Evolutionary conservation across 2,888 invertebrate genomes (phyloP), one percentile per base, ranked within the genome.

Genomic region (Clepsis dumicolana): DNA sequence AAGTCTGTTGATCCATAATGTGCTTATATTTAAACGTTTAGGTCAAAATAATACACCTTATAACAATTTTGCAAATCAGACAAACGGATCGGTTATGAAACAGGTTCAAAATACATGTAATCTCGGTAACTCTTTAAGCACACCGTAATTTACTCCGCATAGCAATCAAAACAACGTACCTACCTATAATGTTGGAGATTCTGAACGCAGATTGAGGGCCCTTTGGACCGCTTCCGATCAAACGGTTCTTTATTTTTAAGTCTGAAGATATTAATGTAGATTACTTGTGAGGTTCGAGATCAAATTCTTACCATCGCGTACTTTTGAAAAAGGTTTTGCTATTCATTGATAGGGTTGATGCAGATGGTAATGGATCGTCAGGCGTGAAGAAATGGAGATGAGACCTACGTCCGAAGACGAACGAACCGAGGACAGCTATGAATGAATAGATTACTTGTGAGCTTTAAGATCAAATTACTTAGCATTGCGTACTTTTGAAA

Each of bases 141-240:
- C 48, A 62, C 66, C 54, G 54, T 54, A 66, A 66, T 66, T 66
- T 62, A 54, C 61, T 62, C 18, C 66, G 56, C 61, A 56, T 66
- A 62, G 66, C 48, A 66, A 66, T 66, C 61, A 62, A 54, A 66
- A 56, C 54, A 32, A 18, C 54, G 38, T 52, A n/a, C n/a, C n/a
- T n/a, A n/a, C n/a, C n/a, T n/a, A 21, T 54, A 48, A 32, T 60
- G 25, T 48, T 12, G 52, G 25, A 62, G 66, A 62, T 66, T 12
- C 21, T 56, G 54, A 14, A 12, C 18, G 4, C 32, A 21, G 66
- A 66, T 66, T 66, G 16, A 56, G 50, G n/a, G 25, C 54, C 65
- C 61, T 62, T 66, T 27, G 56, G 54, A 61, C 52, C 59, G 52
- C 48, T 66, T 32, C 53, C 44, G 18, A 61, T 66, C 35, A 56